phyloP scores from a whole-genome alignment of 2,113 vertebrate genomes.

The Platysteira castanea region DNA sequence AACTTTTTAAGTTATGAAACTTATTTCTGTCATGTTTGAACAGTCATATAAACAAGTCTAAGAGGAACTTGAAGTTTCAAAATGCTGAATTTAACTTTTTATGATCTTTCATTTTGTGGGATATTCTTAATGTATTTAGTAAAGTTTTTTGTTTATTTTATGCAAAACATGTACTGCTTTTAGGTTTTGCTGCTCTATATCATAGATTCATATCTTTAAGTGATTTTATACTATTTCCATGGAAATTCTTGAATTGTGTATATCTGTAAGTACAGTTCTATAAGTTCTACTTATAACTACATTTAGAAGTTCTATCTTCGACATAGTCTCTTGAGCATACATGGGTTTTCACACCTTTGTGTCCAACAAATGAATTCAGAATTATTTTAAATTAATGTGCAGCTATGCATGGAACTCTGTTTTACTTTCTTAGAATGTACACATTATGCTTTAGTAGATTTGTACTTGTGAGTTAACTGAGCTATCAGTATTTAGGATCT shows the following conservation, averaged over 20 bases:
- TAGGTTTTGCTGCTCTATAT: neutral
- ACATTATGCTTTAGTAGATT: neutral
- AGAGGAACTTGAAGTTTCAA: neutral
- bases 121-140: neutral
- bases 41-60: neutral
- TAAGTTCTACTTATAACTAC: neutral
- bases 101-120: neutral
- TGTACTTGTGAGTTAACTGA: neutral
- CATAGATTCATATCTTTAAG: neutral
- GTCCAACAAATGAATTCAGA: neutral
- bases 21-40: neutral
- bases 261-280: neutral
- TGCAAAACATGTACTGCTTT: neutral
- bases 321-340: neutral
- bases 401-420: neutral
- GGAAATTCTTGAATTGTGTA: neutral
- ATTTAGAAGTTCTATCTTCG: neutral
- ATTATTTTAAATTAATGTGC: neutral
- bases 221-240: neutral
- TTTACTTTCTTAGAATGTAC: neutral
- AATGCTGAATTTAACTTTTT: neutral
- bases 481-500: neutral
- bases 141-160: neutral
- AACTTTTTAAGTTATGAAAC: neutral
- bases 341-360: neutral